Conservation (phyloP, 1,140 invertebrate species). For the Rhagoletis pomonella region DNA sequence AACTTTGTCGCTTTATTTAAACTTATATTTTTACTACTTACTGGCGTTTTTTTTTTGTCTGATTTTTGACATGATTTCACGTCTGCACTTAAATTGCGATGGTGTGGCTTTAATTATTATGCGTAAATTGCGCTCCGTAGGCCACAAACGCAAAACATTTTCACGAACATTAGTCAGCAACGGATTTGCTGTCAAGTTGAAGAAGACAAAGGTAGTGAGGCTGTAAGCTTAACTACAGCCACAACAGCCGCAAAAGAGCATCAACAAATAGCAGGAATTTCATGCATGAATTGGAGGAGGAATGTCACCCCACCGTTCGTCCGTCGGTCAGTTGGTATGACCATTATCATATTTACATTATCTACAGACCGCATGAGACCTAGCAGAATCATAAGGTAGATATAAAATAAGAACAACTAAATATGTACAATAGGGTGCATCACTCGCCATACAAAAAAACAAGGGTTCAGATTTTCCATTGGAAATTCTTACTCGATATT, state of each 20-base stretch:
- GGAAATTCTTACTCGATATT: no score
- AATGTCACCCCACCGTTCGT: neutral
- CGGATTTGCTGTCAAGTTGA: neutral
- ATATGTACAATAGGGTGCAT: no score
- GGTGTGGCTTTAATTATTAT: constrained; percentile 13
- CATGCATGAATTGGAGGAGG: neutral
- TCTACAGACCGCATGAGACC: neutral
- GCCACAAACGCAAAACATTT: neutral
- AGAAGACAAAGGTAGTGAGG: neutral
- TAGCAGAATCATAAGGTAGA: neutral
- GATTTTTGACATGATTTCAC: constrained; percentile 13
- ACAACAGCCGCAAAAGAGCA: neutral
- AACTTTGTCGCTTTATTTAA: neutral
- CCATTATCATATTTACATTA: neutral
- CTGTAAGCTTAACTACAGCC: neutral
- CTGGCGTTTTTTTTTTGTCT: neutral
- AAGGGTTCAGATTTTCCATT: no score
- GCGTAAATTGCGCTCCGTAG: neutral
- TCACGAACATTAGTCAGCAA: constrained; percentile 16
- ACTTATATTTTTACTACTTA: no score
- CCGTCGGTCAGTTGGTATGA: neutral
- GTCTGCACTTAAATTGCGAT: neutral
- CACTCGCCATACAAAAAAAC: no score
- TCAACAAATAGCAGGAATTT: neutral
- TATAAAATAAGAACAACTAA: no score